Base-by-base conservation (phyloP, 2,888 invertebrate genomes). In the Uropetala carovei region DNA sequence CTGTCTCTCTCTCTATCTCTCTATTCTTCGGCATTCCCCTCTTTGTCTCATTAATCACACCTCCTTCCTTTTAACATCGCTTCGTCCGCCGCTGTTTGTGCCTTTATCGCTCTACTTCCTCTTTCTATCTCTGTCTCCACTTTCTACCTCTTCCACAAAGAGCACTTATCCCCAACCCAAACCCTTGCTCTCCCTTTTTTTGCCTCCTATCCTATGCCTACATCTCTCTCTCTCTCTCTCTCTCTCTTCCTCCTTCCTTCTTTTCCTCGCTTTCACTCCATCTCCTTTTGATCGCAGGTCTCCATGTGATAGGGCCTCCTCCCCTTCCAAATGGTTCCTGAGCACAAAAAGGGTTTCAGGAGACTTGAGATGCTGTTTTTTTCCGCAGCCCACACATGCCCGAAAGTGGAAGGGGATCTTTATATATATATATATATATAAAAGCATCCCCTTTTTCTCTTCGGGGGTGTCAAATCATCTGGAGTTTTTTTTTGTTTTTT, bases 311-410 rank as follows among this genome's bases (percentile, higher is more conserved):
- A 43, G 68, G 22, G n/a, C n/a, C n/a, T 68, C 43, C 43, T 10
- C 68, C 68, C 27, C 75, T 4, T 75, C 75, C 11, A 75, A 75
- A 75, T 75, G 75, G 27, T 75, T 75, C 27, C 27, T 10, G 10
- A 22, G n/a, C 75, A 75, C 75, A 75, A 75, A 75, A 75, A 75
- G 75, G 27, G 68, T n/a, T 68, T 68, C 68, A 22, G 68, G 68
- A 22, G 75, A 75, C 22, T 75, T 75, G 27, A 75, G 75, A 75
- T 75, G 75, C 22, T 27, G 75, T 75, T 27, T 75, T 75, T 22
- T 27, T 75, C 27, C 75, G 43, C 43, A 43, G 5, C 5, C 75
- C 75, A 75, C 75, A 75, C 27, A 27, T 22, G 75, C 27, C 75
- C 22, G 9, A 27, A 43, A 43, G 5, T 43, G 43, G 5, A 75